phyloP scores from a whole-genome alignment of 2,888 invertebrate genomes.

The Sisyra terminalis region DNA sequence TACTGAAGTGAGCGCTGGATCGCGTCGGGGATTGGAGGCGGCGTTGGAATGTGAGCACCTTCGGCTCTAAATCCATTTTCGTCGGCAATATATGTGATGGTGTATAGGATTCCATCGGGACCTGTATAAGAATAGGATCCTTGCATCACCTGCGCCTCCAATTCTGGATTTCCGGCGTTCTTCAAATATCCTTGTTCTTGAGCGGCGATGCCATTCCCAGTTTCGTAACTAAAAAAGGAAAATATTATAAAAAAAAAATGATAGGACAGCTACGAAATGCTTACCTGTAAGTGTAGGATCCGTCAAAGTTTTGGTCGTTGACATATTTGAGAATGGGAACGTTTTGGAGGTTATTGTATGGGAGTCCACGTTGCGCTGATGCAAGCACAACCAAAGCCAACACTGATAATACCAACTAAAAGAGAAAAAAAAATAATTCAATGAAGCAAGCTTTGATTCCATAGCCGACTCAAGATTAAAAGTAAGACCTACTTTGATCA shows the following conservation, averaged over 20 bases:
- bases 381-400: constrained; percentile 5
- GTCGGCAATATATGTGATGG: constrained; percentile 32
- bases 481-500: constrained; percentile 12
- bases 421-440: background rate
- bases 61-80: constrained; percentile 32
- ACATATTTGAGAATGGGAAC: constrained; percentile 31
- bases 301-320: constrained; percentile 31
- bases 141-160: constrained; percentile 31
- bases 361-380: constrained; percentile 8
- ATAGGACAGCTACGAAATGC: background rate
- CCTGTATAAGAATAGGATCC: constrained; percentile 39
- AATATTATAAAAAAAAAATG: background rate
- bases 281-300: constrained; percentile 27
- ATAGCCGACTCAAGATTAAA: background rate
- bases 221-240: constrained; percentile 37
- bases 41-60: constrained; percentile 30
- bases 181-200: constrained; percentile 38
- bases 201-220: constrained; percentile 53
- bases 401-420: background rate
- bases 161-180: constrained; percentile 20
- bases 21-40: constrained; percentile 22
- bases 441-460: background rate
- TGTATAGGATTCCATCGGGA: constrained; percentile 37
- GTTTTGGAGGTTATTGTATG: constrained; percentile 16
- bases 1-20: constrained; percentile 15